These are phyloP conservation scores for Sminthopsis crassicaudata DNA, from an alignment of 2,113 vertebrate species.

Conservation along the genomic window DNA sequence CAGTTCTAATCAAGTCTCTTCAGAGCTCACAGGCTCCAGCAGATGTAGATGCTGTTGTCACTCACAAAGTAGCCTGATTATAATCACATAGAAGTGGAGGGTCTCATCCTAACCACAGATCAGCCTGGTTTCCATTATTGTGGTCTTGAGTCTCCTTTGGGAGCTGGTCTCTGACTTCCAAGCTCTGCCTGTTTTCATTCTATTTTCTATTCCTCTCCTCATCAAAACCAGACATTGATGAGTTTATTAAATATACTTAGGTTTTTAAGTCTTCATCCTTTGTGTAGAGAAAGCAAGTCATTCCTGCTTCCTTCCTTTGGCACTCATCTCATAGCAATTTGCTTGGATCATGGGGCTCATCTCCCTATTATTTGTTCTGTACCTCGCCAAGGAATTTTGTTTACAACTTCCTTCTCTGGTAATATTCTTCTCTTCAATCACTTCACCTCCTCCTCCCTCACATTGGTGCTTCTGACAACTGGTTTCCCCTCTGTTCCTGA, in stretches of 20 bases:
- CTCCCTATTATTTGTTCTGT: not conserved
- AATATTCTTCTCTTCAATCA: conserved; percentile 15
- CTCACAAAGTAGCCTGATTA: conserved; percentile 62
- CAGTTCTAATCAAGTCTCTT: conserved; percentile 68
- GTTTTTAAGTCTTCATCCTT: not conserved
- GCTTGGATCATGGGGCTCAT: not conserved
- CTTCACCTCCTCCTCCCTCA: conserved; percentile 52
- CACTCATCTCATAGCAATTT: not conserved
- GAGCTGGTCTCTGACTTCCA: conserved; percentile 16
- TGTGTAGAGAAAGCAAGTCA: not conserved
- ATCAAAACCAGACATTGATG: conserved; percentile 9
- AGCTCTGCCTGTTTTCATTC: not conserved
- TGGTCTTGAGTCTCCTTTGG: conserved; percentile 17
- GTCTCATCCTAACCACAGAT: conserved; percentile 56
- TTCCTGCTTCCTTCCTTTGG: not conserved
- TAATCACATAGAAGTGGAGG: conserved; percentile 62
- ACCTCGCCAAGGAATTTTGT: not conserved
- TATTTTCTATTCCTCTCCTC: conserved; percentile 47
- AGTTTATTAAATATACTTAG: conserved; percentile 10
- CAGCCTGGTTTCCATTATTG: conserved; percentile 40
- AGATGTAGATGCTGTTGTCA: conserved; percentile 68
- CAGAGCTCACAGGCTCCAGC: conserved; percentile 50
- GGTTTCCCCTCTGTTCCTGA: conserved; percentile 59
- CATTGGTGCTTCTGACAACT: conserved; percentile 33
- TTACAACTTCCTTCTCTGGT: not conserved